Conservation (phyloP, 2,888 invertebrate species). For the Prosopocoilus inquinatus region DNA sequence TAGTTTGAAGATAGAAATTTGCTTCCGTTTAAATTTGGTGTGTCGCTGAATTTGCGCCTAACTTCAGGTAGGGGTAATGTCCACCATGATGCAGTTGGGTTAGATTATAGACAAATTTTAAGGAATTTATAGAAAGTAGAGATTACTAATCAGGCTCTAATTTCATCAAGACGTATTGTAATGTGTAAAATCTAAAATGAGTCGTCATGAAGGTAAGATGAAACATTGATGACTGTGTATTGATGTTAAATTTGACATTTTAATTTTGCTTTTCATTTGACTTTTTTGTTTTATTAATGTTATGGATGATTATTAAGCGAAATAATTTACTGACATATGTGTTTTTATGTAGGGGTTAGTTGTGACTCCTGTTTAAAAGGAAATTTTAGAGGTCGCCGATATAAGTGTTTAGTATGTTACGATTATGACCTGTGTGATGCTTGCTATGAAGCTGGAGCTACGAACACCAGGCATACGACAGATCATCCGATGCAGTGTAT, state of each 20-base stretch:
- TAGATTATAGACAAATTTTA: conserved; percentile 14
- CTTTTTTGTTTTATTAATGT: not conserved
- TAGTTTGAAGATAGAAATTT: too few relatives aligned
- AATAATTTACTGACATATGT: conserved; percentile 10
- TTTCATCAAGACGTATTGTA: not conserved
- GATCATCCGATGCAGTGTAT: conserved; percentile 99
- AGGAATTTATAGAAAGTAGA: not conserved
- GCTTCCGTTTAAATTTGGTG: too few relatives aligned
- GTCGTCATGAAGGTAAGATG: conserved; percentile 20
- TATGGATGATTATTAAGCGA: not conserved
- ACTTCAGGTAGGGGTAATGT: not conserved
- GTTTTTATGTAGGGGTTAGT: conserved; percentile 82
- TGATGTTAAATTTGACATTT: not conserved
- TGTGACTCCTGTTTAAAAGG: conserved; percentile 99
- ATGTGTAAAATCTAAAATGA: conserved; percentile 16
- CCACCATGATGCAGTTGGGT: conserved; percentile 22
- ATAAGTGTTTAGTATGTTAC: conserved; percentile 98
- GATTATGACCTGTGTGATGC: conserved; percentile 98
- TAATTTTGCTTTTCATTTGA: not conserved
- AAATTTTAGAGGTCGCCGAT: conserved; percentile 95
- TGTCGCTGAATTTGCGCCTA: not conserved
- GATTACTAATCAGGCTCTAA: not conserved
- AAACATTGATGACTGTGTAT: not conserved
- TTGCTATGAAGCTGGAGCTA: conserved; percentile 91
- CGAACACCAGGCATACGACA: conserved; percentile 87